These are phyloP conservation scores for Crocuta crocuta DNA, from an alignment of 2,113 vertebrate species.

Conservation along the genomic window DNA sequence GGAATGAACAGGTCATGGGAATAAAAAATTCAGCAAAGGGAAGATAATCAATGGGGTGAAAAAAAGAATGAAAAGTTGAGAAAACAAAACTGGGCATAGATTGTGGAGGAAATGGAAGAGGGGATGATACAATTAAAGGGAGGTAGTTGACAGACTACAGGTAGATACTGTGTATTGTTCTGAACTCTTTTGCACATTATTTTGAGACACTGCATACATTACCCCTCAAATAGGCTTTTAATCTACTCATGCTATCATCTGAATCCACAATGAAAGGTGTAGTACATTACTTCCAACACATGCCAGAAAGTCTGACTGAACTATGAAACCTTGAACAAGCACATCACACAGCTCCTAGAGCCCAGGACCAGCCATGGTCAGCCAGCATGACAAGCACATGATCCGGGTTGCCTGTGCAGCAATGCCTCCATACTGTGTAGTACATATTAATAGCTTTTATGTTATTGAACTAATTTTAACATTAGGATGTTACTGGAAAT, in stretches of 20 bases:
- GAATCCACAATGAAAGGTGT: not conserved
- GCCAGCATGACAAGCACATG: not conserved
- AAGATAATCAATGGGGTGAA: not conserved
- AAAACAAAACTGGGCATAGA: not conserved
- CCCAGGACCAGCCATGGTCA: not conserved
- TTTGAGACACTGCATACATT: not conserved
- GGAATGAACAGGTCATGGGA: not conserved
- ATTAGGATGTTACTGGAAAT: not conserved
- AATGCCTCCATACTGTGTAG: not conserved
- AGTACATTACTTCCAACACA: not conserved
- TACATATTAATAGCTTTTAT: not conserved
- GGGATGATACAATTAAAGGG: not conserved
- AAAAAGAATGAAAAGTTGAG: not conserved
- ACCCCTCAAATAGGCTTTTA: not conserved
- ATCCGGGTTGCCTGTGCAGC: not conserved
- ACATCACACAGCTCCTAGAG: not conserved
- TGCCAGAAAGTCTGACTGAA: not conserved
- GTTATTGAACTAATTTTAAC: conserved; percentile 13
- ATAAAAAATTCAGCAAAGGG: not conserved
- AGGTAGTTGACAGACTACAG: not conserved
- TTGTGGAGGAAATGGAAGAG: not conserved
- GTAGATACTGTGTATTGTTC: not conserved
- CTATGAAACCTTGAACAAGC: not conserved
- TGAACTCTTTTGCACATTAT: not conserved
- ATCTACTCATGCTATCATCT: not conserved